phyloP scores from a whole-genome alignment of 2,888 invertebrate species.

The Mantis religiosa region DNA sequence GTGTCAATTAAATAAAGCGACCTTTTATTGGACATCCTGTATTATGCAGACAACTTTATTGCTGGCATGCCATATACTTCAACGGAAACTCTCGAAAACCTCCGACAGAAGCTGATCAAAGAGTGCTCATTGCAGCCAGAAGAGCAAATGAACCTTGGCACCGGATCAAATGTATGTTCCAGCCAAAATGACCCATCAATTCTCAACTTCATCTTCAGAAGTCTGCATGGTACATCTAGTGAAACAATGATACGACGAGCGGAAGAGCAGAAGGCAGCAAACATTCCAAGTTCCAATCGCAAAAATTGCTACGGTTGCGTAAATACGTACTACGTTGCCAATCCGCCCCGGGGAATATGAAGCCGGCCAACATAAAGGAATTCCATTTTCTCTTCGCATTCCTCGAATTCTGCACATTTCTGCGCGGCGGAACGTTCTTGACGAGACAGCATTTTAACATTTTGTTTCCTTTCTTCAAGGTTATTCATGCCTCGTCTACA shows the following conservation, averaged over 20 bases:
- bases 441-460: not conserved
- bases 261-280: not conserved
- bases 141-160: not conserved
- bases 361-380: not conserved
- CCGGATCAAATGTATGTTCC: not conserved
- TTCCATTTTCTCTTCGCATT: slow-evolving; percentile 10
- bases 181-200: not conserved
- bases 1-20: too few relatives aligned
- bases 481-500: not conserved
- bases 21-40: too few relatives aligned
- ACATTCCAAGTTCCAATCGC: not conserved
- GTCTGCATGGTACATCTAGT: not conserved
- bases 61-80: not conserved
- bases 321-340: not conserved
- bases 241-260: not conserved
- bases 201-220: not conserved
- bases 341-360: not conserved
- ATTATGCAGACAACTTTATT: too few relatives aligned
- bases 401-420: slow-evolving; percentile 10
- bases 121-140: too few relatives aligned
- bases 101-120: too few relatives aligned
- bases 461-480: not conserved
- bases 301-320: not conserved
- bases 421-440: not conserved
- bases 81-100: not conserved